Conservation (phyloP, 2,888 invertebrate genomes). For the Diaperis boleti region DNA sequence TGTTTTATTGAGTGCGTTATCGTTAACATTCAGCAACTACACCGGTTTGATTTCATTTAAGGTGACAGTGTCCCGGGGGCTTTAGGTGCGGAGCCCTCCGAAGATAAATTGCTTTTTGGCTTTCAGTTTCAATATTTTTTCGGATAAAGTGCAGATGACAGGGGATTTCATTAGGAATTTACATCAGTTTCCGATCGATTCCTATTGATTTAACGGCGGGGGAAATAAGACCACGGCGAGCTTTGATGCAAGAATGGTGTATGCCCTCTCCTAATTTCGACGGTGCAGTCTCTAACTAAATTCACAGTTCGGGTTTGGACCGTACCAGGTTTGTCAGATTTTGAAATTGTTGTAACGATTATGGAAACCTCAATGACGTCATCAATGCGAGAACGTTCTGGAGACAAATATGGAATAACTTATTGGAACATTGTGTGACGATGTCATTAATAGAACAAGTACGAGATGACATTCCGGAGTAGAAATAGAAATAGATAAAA, state of each 20-base stretch:
- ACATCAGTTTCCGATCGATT: slow-evolving; percentile 11
- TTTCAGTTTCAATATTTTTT: slow-evolving; percentile 41
- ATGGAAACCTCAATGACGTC: no score
- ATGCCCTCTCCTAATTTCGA: no score
- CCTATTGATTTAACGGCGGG: not conserved
- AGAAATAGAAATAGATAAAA: no score
- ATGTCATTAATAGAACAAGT: no score
- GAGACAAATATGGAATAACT: no score
- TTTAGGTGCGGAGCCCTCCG: slow-evolving; percentile 24
- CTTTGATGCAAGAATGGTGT: not conserved
- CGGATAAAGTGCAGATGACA: slow-evolving; percentile 23
- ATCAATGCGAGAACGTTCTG: no score
- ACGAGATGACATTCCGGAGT: no score
- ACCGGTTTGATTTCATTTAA: slow-evolving; percentile 26
- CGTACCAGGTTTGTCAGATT: no score
- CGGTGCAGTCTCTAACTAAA: no score
- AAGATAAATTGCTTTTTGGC: slow-evolving; percentile 42
- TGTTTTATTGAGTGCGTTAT: slow-evolving; percentile 28
- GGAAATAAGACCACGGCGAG: not conserved
- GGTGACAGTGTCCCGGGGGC: slow-evolving; percentile 29
- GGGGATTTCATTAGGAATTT: slow-evolving; percentile 34
- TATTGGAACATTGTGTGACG: no score
- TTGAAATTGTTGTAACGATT: no score
- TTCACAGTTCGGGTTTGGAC: no score
- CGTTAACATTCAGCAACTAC: slow-evolving; percentile 27